Conservation (phyloP, 2,888 invertebrate species). For the Macrophya alboannulata region DNA sequence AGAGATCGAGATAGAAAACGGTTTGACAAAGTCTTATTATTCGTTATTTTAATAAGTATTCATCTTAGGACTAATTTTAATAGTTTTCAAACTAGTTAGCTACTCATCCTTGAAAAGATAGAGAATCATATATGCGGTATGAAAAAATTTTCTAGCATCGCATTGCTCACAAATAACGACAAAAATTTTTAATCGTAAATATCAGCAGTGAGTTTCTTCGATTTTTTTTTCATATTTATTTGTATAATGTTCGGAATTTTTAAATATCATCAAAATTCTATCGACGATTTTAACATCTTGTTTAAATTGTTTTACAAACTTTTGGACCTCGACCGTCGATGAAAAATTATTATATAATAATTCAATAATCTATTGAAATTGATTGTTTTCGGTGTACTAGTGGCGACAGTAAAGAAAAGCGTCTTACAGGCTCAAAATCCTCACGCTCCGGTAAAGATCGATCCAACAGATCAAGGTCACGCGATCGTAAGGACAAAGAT, state of each 20-base stretch:
- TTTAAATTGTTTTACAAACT: conserved; percentile 39
- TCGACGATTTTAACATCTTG: background rate
- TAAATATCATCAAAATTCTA: background rate
- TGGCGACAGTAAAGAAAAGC: conserved; percentile 85
- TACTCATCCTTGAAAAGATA: conserved; percentile 1
- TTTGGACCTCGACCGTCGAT: background rate
- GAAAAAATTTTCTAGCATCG: background rate
- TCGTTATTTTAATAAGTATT: conserved; percentile 39
- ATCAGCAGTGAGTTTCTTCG: background rate
- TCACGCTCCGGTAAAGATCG: conserved; percentile 80
- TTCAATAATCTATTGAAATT: conserved; percentile 65
- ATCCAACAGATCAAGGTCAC: conserved; percentile 82
- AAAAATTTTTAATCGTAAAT: background rate
- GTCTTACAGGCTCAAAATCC: conserved; percentile 83
- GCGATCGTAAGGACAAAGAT: conserved; percentile 83
- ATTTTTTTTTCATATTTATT: background rate
- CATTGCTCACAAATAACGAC: background rate
- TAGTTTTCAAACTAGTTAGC: conserved; percentile 60
- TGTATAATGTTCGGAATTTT: background rate
- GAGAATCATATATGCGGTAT: background rate
- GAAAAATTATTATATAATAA: conserved; percentile 50
- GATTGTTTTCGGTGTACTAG: conserved; percentile 80
- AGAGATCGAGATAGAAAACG: conserved; percentile 81
- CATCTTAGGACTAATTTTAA: conserved; percentile 41
- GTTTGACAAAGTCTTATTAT: conserved; percentile 71